phyloP scores from a whole-genome alignment of 2,113 vertebrate genomes.

The Chionomys nivalis region DNA sequence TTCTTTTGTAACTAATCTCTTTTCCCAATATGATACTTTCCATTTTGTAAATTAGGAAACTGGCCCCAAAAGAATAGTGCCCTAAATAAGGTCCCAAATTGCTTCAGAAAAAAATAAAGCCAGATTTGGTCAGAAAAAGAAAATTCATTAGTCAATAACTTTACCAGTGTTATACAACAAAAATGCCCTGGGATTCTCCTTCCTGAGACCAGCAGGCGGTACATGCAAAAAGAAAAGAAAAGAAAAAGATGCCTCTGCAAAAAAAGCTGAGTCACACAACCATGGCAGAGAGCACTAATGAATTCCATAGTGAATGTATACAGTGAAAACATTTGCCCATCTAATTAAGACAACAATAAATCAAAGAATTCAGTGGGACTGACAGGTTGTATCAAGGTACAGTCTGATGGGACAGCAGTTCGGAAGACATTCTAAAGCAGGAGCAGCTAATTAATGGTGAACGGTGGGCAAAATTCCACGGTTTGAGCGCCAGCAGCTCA shows the following conservation, averaged over 20 bases:
- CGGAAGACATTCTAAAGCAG: background rate
- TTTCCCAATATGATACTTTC: background rate
- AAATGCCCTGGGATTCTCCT: background rate
- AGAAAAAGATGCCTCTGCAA: background rate
- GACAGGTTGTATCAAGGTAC: background rate
- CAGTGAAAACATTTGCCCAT: background rate
- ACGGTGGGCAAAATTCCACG: background rate
- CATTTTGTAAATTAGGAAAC: constrained; percentile 50
- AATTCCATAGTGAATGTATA: background rate
- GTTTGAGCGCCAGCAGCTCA: background rate
- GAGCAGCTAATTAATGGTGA: background rate
- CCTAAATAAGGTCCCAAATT: background rate
- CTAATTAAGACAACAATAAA: background rate
- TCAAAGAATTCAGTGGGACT: background rate
- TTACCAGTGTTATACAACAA: background rate
- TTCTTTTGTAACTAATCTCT: background rate
- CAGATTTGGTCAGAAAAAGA: background rate
- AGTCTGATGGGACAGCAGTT: background rate
- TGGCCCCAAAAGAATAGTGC: constrained; percentile 2
- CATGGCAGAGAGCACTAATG: background rate
- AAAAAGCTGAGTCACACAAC: background rate
- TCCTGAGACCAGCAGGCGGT: background rate
- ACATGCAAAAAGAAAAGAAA: background rate
- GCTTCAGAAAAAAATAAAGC: background rate
- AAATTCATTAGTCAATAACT: background rate